Percentiles rank a stretch among this genome's conserved stretches.
Evolutionary conservation across 2,113 vertebrate genomes (phyloP).

Genomic region (Percopsis transmontana): DNA sequence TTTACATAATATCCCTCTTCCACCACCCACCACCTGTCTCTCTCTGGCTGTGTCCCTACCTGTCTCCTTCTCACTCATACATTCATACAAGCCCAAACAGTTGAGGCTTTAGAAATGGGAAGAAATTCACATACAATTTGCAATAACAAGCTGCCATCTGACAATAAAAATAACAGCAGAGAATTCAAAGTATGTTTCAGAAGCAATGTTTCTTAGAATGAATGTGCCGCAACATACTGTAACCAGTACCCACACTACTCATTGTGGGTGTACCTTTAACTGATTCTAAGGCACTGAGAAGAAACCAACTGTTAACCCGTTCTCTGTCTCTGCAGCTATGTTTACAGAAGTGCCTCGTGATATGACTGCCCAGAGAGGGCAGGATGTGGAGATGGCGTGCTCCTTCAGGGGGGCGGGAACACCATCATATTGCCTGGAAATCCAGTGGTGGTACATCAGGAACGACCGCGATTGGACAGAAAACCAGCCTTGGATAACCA

Average conservation of each 20-base stretch:
- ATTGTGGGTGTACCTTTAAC: no score
- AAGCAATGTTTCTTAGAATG: no score
- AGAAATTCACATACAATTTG: no score
- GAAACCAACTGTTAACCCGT: neutral
- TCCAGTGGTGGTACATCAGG: slow-evolving; percentile 98
- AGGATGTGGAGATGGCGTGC: slow-evolving; percentile 98
- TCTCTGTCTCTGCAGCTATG: slow-evolving; percentile 77
- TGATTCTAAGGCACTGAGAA: neutral
- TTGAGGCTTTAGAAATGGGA: no score
- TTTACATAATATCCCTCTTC: neutral
- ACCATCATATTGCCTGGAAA: slow-evolving; percentile 93
- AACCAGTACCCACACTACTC: no score
- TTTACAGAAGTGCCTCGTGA: slow-evolving; percentile 96
- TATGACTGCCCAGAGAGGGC: slow-evolving; percentile 85
- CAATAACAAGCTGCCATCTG: neutral
- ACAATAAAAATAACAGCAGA: neutral
- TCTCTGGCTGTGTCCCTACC: neutral
- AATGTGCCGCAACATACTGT: no score
- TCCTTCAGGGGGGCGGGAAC: slow-evolving; percentile 93
- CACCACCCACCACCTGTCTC: neutral
- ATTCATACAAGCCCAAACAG: neutral
- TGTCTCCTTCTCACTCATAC: neutral
- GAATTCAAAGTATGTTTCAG: neutral
- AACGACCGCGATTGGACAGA: slow-evolving; percentile 88
- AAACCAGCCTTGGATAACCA: slow-evolving; percentile 86